Percentiles rank a stretch among this genome's conserved stretches.
Conservation (phyloP, 2,113 vertebrate genomes). For the Melanostigma gelatinosum region DNA sequence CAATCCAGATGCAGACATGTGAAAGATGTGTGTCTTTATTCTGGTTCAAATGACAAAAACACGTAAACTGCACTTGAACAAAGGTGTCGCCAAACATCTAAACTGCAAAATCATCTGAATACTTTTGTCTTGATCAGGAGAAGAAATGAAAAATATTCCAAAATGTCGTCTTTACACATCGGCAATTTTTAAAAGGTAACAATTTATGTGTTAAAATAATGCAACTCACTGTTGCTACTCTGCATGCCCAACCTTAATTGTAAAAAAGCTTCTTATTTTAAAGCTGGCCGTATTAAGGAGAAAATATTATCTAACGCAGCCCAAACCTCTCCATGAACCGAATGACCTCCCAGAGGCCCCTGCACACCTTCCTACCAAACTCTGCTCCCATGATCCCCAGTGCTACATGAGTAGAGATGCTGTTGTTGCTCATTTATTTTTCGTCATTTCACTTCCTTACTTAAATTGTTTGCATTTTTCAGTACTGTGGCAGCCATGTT, state of each 20-base stretch:
- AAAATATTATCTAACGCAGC: slow-evolving; percentile 14
- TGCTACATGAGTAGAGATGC: not conserved
- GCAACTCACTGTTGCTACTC: not conserved
- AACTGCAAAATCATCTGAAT: not conserved
- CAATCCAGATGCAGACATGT: too few relatives aligned
- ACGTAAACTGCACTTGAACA: not conserved
- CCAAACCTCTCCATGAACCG: not conserved
- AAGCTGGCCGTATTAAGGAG: not conserved
- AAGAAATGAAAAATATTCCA: not conserved
- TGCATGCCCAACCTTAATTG: not conserved
- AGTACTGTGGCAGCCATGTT: too few relatives aligned
- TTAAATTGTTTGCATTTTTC: too few relatives aligned
- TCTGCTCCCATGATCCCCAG: not conserved
- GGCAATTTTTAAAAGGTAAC: too few relatives aligned
- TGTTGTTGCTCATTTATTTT: not conserved
- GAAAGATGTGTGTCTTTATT: not conserved
- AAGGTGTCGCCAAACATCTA: not conserved
- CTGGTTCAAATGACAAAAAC: not conserved
- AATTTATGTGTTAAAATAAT: not conserved
- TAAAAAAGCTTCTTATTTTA: slow-evolving; percentile 24
- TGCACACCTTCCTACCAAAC: not conserved
- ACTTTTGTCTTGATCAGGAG: too few relatives aligned
- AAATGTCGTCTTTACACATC: not conserved
- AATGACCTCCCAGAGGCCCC: not conserved
- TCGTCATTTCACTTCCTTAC: too few relatives aligned